These are phyloP conservation scores for Xiphophorus maculatus DNA, from an alignment of 2,113 vertebrate species.

Conservation along the genomic window DNA sequence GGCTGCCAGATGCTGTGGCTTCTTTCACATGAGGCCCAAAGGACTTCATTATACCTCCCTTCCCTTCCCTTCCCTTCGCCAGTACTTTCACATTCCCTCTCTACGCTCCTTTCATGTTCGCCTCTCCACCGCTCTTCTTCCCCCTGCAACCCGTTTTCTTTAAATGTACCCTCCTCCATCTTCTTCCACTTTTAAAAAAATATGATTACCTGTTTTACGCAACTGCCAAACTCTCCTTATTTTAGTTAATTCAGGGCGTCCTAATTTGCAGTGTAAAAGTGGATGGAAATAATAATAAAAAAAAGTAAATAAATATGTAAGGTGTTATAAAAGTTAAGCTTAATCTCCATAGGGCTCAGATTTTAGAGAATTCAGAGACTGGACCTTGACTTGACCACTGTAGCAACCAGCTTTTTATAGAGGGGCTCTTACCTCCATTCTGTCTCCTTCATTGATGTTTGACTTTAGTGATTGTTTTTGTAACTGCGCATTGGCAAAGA, in stretches of 20 bases:
- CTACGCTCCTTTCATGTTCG: constrained; percentile 44
- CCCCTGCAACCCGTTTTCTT: constrained; percentile 31
- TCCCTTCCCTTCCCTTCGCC: constrained; percentile 15
- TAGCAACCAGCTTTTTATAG: neutral
- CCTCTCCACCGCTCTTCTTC: constrained; percentile 16
- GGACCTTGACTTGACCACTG: neutral
- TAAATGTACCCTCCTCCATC: constrained; percentile 48
- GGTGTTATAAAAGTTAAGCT: neutral
- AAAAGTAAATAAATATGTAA: neutral
- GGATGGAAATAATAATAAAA: neutral
- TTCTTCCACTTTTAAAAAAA: constrained; percentile 6
- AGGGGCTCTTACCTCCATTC: neutral
- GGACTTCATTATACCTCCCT: constrained; percentile 68
- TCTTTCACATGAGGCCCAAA: constrained; percentile 65
- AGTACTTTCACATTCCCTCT: constrained; percentile 35
- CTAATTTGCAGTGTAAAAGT: neutral
- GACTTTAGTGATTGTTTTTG: neutral
- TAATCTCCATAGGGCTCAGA: neutral
- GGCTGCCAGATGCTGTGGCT: constrained; percentile 60
- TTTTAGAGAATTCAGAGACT: neutral
- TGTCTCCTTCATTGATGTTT: neutral
- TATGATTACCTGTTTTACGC: constrained; percentile 17
- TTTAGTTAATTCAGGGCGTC: neutral
- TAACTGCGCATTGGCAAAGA: neutral
- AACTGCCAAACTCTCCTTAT: constrained; percentile 7